Base-by-base conservation (phyloP, 2,888 invertebrate genomes). In the Mesodorylaimus sp. region DNA sequence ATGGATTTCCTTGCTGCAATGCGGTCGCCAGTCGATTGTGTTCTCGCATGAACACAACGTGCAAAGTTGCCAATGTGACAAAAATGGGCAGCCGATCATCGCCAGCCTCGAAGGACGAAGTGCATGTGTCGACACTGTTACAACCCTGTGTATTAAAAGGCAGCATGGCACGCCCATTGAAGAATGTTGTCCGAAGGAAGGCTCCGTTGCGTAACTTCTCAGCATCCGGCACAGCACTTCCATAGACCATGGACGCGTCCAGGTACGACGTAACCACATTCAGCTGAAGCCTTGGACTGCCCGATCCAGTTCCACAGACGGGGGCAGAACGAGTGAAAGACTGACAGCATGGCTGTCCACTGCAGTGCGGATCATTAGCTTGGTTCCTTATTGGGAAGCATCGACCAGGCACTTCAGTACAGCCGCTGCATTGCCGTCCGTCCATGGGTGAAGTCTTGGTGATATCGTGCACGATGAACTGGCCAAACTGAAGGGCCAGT, bases 301-400 rank as follows among this genome's bases (percentile, higher is more conserved):
- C 21, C 73, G 82, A 79, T 1, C 93, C 95, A 0, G 91, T 89
- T 3, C 95, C 95, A 68, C 97, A 97, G 47, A 93, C 84, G 0
- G 93, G 82, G 60, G 91, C 87, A 3, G 88, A 87, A 57, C 97
- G 74, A 13, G 64, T 62, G 26, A 27, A 27, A 10, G 25, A 7
- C 5, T 21, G 3, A 23, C 48, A 47, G 29, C 48, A 47, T 23
- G 24, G 38, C 21, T 21, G 16, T 7, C 41, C 10, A 21, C 41
- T 23, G 41, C 10, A 39, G 7, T 23, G 10, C 41, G 41, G 41
- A 21, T 39, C 41, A 7, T 7, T 7, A 7, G 10, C n/a, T 7
- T 39, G n/a, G 47, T 56, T 58, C 7, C 54, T 54, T 5, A 65
- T 61, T 21, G 61, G 52, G 57, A 64, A 61, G 52, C 64, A 64